A percentile compares a stretch with the other conserved stretches of the same genome.
Evolutionary conservation across 2,797 vertebrate species (phyloP).

Genomic region (Sebastolobus altivelis): DNA sequence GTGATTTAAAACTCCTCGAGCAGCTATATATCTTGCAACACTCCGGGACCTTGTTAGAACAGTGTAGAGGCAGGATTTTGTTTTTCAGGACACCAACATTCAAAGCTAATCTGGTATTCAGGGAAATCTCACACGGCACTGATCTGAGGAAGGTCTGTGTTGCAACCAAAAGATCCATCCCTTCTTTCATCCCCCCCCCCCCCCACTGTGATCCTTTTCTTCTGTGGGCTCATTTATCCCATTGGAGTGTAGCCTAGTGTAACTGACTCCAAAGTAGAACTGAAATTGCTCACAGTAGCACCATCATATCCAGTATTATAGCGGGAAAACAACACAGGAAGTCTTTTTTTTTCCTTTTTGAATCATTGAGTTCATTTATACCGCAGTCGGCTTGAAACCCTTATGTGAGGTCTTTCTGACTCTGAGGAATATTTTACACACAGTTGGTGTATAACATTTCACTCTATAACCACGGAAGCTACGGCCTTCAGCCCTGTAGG

Average conservation of each 20-base stretch:
- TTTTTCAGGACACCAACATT: conserved; percentile 24
- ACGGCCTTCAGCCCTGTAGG: background rate
- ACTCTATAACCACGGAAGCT: conserved; percentile 5
- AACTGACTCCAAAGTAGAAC: conserved; percentile 54
- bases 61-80: conserved; percentile 8
- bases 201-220: conserved; percentile 26
- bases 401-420: conserved; percentile 4
- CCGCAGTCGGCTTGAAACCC: conserved; percentile 1
- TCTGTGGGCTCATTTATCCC: conserved; percentile 51
- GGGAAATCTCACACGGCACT: conserved; percentile 31
- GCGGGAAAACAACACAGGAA: conserved; percentile 7
- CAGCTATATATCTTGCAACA: conserved; percentile 3
- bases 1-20: background rate
- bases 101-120: conserved; percentile 42
- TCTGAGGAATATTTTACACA: conserved; percentile 5
- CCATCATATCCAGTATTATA: conserved; percentile 20
- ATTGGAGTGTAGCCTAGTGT: conserved; percentile 43
- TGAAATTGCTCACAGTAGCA: conserved; percentile 32
- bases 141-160: conserved; percentile 29
- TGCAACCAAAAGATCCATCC: conserved; percentile 34
- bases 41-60: conserved; percentile 36
- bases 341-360: background rate
- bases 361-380: conserved; percentile 11
- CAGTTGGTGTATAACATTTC: conserved; percentile 9
- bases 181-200: conserved; percentile 16